Conservation (phyloP, 1,140 invertebrate species). For the Akabosia matsudoensis region DNA sequence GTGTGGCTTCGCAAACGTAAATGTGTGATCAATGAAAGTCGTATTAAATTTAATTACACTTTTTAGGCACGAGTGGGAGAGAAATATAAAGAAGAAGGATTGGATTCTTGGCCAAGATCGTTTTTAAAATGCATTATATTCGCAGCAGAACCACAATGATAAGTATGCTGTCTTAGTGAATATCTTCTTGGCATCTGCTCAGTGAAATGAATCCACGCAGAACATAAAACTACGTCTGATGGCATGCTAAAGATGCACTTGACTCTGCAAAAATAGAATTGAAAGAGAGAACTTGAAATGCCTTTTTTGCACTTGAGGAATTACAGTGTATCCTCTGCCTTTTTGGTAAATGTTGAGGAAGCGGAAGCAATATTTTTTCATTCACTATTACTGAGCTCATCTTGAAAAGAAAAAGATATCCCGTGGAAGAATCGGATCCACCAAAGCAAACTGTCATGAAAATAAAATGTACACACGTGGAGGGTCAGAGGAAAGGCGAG, state of each 20-base stretch:
- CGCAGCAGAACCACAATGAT: too few relatives aligned
- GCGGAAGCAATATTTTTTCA: constrained; percentile 2
- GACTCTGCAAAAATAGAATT: too few relatives aligned
- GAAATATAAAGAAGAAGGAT: too few relatives aligned
- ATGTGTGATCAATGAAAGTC: too few relatives aligned
- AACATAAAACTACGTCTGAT: too few relatives aligned
- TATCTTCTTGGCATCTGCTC: constrained; percentile 11
- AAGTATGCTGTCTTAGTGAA: not conserved
- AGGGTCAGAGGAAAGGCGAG: too few relatives aligned
- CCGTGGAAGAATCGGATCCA: not conserved
- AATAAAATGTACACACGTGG: too few relatives aligned
- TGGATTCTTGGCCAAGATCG: not conserved
- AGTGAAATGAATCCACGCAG: constrained; percentile 9
- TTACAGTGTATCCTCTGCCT: not conserved
- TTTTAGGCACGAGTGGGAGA: not conserved
- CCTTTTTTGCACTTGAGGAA: too few relatives aligned
- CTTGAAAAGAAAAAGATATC: not conserved
- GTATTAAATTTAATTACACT: not conserved
- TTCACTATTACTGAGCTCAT: not conserved
- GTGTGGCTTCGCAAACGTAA: too few relatives aligned
- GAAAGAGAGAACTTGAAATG: too few relatives aligned
- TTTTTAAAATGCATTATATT: not conserved
- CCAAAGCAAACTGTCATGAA: not conserved
- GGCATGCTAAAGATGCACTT: too few relatives aligned
- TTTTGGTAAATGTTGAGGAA: not conserved